Percentiles rank a stretch among this genome's conserved stretches.
Conservation (phyloP, 2,113 vertebrate genomes). For the Albula goreensis region DNA sequence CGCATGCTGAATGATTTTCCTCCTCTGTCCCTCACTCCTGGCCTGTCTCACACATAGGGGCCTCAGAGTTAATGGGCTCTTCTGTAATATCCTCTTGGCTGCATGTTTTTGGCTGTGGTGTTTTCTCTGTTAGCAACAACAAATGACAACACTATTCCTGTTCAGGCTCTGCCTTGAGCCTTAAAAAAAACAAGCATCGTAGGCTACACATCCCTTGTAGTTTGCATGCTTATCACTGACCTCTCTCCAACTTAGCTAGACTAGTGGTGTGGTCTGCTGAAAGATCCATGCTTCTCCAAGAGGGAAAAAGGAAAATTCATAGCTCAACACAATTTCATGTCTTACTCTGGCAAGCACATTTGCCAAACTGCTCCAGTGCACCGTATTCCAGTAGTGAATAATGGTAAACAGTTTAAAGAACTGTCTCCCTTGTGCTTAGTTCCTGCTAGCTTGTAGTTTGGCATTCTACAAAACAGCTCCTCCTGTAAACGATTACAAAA, state of each 20-base stretch:
- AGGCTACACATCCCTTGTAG: neutral
- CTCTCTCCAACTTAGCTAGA: neutral
- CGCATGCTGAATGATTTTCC: slow-evolving; percentile 58
- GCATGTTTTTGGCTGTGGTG: slow-evolving; percentile 29
- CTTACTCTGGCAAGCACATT: neutral
- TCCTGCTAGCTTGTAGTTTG: slow-evolving; percentile 21
- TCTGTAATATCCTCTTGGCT: slow-evolving; percentile 45
- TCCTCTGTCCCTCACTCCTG: slow-evolving; percentile 45
- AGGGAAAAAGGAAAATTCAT: neutral
- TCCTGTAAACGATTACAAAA: neutral
- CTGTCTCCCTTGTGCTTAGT: neutral
- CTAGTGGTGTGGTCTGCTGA: neutral
- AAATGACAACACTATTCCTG: slow-evolving; percentile 27
- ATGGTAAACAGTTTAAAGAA: neutral
- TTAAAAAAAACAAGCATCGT: slow-evolving; percentile 23
- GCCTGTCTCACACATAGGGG: slow-evolving; percentile 31
- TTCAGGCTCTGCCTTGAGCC: slow-evolving; percentile 1
- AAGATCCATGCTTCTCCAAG: neutral
- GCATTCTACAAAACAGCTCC: slow-evolving; percentile 21
- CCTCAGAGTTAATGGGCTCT: slow-evolving; percentile 29
- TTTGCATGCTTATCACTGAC: neutral
- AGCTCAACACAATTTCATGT: neutral
- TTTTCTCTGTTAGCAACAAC: slow-evolving; percentile 33
- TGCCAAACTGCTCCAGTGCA: neutral
- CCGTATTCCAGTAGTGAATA: neutral